These are phyloP conservation scores for Trinectes maculatus DNA, from an alignment of 2,113 vertebrate species.

Conservation along the genomic window DNA sequence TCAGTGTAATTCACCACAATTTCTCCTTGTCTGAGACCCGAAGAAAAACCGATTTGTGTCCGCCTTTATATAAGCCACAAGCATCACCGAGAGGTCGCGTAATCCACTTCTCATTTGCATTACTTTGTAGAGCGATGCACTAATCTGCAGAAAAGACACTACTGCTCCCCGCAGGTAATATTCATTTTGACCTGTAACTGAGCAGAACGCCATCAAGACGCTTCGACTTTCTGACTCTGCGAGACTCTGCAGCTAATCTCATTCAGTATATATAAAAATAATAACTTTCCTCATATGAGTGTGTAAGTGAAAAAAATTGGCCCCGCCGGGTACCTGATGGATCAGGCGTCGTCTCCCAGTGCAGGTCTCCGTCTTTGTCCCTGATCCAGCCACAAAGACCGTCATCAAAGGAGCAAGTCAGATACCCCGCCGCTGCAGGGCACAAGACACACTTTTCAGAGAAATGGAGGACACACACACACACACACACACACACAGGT, in stretches of 20 bases:
- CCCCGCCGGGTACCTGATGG: conserved; percentile 74
- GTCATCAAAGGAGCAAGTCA: conserved; percentile 93
- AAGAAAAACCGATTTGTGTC: conserved; percentile 51
- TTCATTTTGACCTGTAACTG: conserved; percentile 60
- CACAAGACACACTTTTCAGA: conserved; percentile 36
- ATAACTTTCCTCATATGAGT: conserved; percentile 6
- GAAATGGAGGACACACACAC: not conserved
- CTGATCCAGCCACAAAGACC: conserved; percentile 94
- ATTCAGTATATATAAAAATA: conserved; percentile 8
- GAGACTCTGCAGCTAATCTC: conserved; percentile 1
- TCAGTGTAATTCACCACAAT: conserved; percentile 41
- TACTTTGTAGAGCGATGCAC: conserved; percentile 54
- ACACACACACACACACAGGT: not conserved
- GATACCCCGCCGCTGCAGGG: conserved; percentile 83
- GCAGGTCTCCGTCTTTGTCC: conserved; percentile 87
- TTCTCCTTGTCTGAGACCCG: conserved; percentile 27
- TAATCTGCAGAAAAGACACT: conserved; percentile 52
- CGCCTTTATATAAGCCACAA: conserved; percentile 49
- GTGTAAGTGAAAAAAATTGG: not conserved
- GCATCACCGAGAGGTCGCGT: conserved; percentile 35
- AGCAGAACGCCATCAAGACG: conserved; percentile 28
- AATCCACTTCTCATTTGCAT: conserved; percentile 62
- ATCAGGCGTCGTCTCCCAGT: conserved; percentile 90
- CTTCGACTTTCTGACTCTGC: conserved; percentile 15
- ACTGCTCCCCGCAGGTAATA: conserved; percentile 42